Evolutionary conservation across 2,113 vertebrate genomes (phyloP).

Genomic region (Cygnus buccinator): DNA sequence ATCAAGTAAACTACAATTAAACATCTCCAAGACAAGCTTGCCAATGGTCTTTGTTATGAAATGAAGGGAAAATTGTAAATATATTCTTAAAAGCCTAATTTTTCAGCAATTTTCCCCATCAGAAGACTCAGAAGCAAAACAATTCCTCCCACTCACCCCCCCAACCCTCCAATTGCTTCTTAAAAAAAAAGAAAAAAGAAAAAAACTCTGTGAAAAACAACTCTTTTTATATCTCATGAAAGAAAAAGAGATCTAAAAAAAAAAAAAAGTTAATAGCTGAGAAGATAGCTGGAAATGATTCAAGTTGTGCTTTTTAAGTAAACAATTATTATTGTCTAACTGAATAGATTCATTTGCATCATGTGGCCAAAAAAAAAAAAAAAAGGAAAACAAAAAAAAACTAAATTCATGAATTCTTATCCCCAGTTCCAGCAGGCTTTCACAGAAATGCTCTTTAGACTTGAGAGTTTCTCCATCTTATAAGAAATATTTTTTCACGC

Average conservation of each 20-base stretch:
- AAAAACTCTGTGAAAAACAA: not conserved
- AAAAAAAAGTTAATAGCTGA: not conserved
- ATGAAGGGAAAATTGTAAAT: not conserved
- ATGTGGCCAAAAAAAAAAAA: accelerated
- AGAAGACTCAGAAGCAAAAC: not conserved
- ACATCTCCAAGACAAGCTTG: not conserved
- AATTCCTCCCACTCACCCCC: not conserved
- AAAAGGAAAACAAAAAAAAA: not conserved
- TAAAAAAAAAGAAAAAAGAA: not conserved
- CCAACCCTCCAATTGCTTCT: accelerated
- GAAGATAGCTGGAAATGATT: not conserved
- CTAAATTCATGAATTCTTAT: not conserved
- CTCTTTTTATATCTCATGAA: not conserved
- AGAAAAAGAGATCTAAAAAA: not conserved
- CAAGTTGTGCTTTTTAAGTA: not conserved
- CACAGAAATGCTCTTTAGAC: not conserved
- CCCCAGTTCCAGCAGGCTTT: not conserved
- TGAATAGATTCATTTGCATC: not conserved
- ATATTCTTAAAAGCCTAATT: constrained; percentile 22
- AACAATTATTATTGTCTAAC: not conserved
- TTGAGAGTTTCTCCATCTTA: not conserved
- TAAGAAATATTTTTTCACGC: not conserved
- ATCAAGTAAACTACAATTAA: constrained; percentile 2
- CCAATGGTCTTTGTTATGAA: constrained; percentile 9
- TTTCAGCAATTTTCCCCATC: not conserved